phyloP scores from a whole-genome alignment of 2,113 vertebrate genomes.

The Zosterops lateralis region DNA sequence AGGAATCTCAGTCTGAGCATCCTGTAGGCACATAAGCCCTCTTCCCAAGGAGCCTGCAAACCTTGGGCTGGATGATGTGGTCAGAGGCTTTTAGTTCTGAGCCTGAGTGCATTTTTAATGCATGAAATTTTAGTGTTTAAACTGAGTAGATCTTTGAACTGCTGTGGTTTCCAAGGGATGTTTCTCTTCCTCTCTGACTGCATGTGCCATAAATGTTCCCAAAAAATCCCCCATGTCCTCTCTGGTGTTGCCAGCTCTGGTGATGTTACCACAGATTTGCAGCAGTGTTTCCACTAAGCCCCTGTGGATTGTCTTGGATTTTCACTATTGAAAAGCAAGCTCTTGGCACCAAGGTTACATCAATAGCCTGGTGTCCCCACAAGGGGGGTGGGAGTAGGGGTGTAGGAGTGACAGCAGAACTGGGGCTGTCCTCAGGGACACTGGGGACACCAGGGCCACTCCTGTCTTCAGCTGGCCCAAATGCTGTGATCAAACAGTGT shows the following conservation, averaged over 20 bases:
- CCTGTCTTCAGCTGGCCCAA: not conserved
- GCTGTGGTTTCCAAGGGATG: conserved; percentile 22
- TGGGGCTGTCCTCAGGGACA: not conserved
- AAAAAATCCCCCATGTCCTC: not conserved
- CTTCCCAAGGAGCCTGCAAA: not conserved
- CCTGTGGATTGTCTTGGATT: not conserved
- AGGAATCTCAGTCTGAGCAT: not conserved
- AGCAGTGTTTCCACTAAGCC: not conserved
- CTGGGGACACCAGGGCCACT: not conserved
- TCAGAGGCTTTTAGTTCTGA: conserved; percentile 31
- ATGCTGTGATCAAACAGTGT: not conserved
- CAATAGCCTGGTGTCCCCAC: not conserved
- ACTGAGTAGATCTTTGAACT: not conserved
- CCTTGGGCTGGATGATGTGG: not conserved
- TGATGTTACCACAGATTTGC: not conserved
- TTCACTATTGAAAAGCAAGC: not conserved
- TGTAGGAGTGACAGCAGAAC: not conserved
- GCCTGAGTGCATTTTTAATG: conserved; percentile 31
- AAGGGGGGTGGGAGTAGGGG: not conserved
- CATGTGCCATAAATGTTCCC: not conserved
- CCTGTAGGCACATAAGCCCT: not conserved
- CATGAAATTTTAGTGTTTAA: conserved; percentile 9
- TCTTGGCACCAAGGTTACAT: not conserved
- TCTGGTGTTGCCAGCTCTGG: not conserved
- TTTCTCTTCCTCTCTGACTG: conserved; percentile 24